Base-by-base conservation (phyloP, 2,888 invertebrate species). In the Papilio elwesi region DNA sequence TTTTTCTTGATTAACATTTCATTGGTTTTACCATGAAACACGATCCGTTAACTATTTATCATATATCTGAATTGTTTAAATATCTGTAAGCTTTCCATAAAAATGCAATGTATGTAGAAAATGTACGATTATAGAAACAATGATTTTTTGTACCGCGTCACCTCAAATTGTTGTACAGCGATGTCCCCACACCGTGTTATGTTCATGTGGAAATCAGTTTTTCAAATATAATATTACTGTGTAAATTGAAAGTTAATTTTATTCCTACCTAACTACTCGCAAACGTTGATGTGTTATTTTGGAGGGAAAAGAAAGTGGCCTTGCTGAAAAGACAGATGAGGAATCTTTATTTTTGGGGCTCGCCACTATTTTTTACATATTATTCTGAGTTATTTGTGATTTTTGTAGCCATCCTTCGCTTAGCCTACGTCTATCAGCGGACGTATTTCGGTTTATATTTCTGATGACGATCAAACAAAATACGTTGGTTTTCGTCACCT, bases 111-210 rank as follows among this genome's bases (percentile, higher is more conserved):
- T 83, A 79, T 81, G 77, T 78, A 78, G 78, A 78, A 76, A 77
- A 76, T 77, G 63, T 67, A 70, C 69, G 75, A 74, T 74, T 72
- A 11, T 49, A 49, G 74, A 62, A 53, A 64, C 77, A 68, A 62
- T 75, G 74, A 76, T 77, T 77, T 78, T 76, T 81, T 82, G 74
- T 82, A 70, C 67, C 79, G 83, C 12, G 16, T 64, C 15, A 43
- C 62, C 16, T 67, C 82, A 87, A 82, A 83, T 89, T 90, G 87
- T 88, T 89, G 86, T 83, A 81, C 83, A 83, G 85, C 86, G 87
- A 87, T 87, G 83, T 83, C 83, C 87, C 91, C 87, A 89, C 91
- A 90, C 91, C 90, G 90, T 90, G 83, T 87, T 92, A 88, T 83
- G 83, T 91, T 92, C 91, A 55, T 83, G 81, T 86, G 85, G 87